phyloP scores from a whole-genome alignment of 2,888 invertebrate genomes.

The Parascotia fuliginaria region DNA sequence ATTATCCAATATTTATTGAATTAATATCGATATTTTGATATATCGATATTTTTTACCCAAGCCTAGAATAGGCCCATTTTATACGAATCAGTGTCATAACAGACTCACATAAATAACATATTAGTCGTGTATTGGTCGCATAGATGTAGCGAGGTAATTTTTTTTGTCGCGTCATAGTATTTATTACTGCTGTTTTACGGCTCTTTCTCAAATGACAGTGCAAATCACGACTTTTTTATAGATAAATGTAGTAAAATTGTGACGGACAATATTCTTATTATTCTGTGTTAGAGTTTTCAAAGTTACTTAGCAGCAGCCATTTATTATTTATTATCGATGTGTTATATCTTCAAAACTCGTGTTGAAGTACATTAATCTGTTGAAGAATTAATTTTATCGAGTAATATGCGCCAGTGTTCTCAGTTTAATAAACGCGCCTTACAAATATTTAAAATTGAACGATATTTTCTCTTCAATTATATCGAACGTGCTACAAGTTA shows the following conservation, averaged over 20 bases:
- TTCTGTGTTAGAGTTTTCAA: neutral
- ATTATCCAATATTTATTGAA: too few relatives aligned
- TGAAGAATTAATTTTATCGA: conserved; percentile 10
- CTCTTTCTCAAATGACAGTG: neutral
- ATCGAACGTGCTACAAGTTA: conserved; percentile 8
- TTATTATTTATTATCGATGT: conserved; percentile 3
- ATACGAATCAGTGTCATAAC: conserved; percentile 6
- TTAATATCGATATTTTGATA: too few relatives aligned
- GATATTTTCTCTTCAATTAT: conserved; percentile 4
- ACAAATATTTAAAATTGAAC: conserved; percentile 7
- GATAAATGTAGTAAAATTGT: conserved; percentile 4
- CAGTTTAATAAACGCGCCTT: conserved; percentile 7
- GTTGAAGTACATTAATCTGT: conserved; percentile 4
- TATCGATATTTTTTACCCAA: too few relatives aligned
- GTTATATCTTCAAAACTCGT: conserved; percentile 7
- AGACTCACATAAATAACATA: conserved; percentile 2
- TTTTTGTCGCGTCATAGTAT: conserved; percentile 1
- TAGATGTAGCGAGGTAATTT: conserved; percentile 2
- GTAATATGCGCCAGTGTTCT: conserved; percentile 8
- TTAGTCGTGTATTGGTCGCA: conserved; percentile 2
- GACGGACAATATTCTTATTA: neutral
- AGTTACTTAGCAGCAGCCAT: conserved; percentile 1
- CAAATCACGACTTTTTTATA: neutral
- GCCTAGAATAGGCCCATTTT: conserved; percentile 4
- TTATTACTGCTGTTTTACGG: conserved; percentile 5